These are phyloP conservation scores for Ladona fulva DNA, from an alignment of 1,140 invertebrate genomes.

Conservation along the genomic window DNA sequence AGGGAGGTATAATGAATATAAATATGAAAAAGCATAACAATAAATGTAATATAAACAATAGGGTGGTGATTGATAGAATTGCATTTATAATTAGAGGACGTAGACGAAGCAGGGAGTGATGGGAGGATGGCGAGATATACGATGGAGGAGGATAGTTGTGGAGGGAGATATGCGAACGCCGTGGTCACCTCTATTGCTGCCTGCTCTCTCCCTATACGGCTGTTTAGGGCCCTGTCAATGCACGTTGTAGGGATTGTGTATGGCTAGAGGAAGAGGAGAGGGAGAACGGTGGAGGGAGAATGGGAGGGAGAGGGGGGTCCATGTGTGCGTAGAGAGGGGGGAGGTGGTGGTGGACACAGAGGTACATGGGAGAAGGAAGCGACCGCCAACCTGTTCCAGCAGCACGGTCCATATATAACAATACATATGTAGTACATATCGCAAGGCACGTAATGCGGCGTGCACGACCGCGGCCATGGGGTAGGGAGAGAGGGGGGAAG, in stretches of 20 bases:
- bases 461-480: background rate
- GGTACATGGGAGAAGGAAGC: background rate
- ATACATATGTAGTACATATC: slow-evolving; percentile 10
- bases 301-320: background rate
- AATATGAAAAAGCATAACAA: too few species aligned
- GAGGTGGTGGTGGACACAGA: background rate
- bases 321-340: background rate
- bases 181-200: slow-evolving; percentile 6
- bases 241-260: background rate
- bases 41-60: too few species aligned
- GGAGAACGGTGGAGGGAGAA: background rate
- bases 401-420: background rate
- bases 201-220: background rate
- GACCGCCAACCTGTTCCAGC: background rate
- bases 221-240: slow-evolving; percentile 7
- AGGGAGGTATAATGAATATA: too few species aligned
- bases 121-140: background rate
- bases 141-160: background rate
- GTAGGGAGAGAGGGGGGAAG: background rate
- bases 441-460: background rate
- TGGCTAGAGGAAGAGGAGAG: background rate
- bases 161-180: background rate
- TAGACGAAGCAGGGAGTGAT: too few species aligned
- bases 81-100: too few species aligned
- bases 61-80: too few species aligned